A percentile compares a stretch with the other conserved stretches of the same genome.
These are phyloP conservation scores for Schlechtendalia chinensis DNA, from an alignment of 1,140 invertebrate species.

Conservation along the genomic window DNA sequence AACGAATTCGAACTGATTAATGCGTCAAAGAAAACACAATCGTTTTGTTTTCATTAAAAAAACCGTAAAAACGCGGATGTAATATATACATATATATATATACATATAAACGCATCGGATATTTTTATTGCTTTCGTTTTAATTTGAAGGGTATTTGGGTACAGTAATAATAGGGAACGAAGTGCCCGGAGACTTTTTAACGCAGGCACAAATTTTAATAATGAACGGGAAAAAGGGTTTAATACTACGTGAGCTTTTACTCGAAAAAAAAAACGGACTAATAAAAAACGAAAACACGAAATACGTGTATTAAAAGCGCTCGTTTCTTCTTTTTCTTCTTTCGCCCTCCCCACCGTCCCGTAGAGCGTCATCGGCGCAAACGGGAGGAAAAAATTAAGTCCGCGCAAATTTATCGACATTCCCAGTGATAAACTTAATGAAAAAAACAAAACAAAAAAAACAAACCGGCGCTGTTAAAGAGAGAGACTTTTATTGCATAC, in stretches of 20 bases:
- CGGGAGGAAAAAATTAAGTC: conserved; percentile 47
- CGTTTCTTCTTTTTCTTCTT: conserved; percentile 3
- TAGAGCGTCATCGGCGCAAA: conserved; percentile 22
- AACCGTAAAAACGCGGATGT: conserved; percentile 7
- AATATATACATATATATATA: conserved; percentile 13
- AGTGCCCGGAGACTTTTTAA: conserved; percentile 47
- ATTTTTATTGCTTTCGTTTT: conserved; percentile 47
- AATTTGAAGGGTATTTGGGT: conserved; percentile 23
- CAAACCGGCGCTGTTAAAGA: conserved; percentile 20
- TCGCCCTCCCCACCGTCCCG: background rate
- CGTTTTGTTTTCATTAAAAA: conserved; percentile 31
- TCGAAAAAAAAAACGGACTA: conserved; percentile 47
- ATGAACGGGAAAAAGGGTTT: conserved; percentile 49
- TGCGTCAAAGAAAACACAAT: conserved; percentile 13
- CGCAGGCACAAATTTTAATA: conserved; percentile 46
- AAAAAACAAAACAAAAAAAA: conserved; percentile 27
- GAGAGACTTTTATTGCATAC: conserved; percentile 40
- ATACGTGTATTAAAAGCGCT: conserved; percentile 33
- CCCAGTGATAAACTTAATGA: conserved; percentile 49
- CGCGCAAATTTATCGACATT: conserved; percentile 43
- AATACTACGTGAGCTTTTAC: conserved; percentile 44
- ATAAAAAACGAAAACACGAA: conserved; percentile 47
- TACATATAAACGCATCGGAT: conserved; percentile 42
- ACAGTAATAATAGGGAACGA: conserved; percentile 7
- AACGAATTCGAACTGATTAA: conserved; percentile 13